A percentile compares a stretch with the other conserved stretches of the same genome.
phyloP scores from a whole-genome alignment of 2,888 invertebrate genomes.

The Drosophila aldrichi region DNA sequence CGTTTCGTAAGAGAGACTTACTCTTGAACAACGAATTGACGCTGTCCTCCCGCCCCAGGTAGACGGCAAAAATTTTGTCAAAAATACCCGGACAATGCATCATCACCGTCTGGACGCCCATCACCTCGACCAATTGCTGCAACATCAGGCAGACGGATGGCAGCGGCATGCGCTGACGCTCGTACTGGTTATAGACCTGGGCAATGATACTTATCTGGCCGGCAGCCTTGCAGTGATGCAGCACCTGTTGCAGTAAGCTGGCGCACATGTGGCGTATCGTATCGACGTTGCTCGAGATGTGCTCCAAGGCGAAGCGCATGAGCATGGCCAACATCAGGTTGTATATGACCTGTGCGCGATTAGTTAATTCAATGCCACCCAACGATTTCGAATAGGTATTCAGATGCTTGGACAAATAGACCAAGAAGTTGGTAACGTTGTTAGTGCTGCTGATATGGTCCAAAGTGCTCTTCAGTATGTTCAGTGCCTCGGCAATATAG shows the following conservation, averaged over 20 bases:
- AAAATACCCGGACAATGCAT: slow-evolving; percentile 69
- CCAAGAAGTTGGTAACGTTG: slow-evolving; percentile 76
- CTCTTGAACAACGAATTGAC: slow-evolving; percentile 86
- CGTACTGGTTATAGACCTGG: slow-evolving; percentile 72
- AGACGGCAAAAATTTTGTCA: slow-evolving; percentile 61
- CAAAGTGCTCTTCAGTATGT: slow-evolving; percentile 65
- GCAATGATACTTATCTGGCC: slow-evolving; percentile 63
- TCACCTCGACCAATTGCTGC: slow-evolving; percentile 70
- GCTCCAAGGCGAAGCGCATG: slow-evolving; percentile 86
- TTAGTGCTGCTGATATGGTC: slow-evolving; percentile 60
- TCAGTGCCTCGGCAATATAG: slow-evolving; percentile 49
- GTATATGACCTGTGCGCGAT: slow-evolving; percentile 57
- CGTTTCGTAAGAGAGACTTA: slow-evolving; percentile 32
- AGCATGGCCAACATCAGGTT: slow-evolving; percentile 77
- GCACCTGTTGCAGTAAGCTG: slow-evolving; percentile 86
- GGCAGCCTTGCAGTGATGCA: slow-evolving; percentile 82
- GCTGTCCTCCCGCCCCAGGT: slow-evolving; percentile 85
- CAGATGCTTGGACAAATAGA: slow-evolving; percentile 76
- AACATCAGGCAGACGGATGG: slow-evolving; percentile 77
- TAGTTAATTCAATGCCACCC: slow-evolving; percentile 18
- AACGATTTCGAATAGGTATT: slow-evolving; percentile 65
- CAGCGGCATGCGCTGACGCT: slow-evolving; percentile 63
- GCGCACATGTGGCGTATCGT: slow-evolving; percentile 88
- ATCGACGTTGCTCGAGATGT: slow-evolving; percentile 89
- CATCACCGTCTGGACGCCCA: slow-evolving; percentile 71